These are phyloP conservation scores for Pseudochaenichthys georgianus DNA, from an alignment of 2,797 vertebrate genomes.

Conservation along the genomic window DNA sequence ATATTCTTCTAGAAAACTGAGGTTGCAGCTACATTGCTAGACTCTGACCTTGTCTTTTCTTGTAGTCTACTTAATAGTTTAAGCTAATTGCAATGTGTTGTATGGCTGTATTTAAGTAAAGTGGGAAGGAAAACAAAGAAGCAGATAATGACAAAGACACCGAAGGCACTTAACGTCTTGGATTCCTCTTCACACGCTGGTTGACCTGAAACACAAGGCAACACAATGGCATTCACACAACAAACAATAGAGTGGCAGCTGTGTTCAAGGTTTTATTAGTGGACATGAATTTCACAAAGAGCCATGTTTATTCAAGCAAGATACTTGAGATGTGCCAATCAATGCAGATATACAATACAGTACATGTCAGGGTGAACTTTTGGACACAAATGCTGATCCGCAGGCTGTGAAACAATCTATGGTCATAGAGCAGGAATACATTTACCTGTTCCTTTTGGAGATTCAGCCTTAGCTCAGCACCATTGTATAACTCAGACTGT, in stretches of 20 bases:
- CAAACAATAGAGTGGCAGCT: slow-evolving; percentile 20
- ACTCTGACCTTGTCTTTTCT: slow-evolving; percentile 27
- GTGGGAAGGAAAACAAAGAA: slow-evolving; percentile 5
- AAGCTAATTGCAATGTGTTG: slow-evolving; percentile 7
- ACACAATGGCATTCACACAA: slow-evolving; percentile 31
- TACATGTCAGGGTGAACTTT: slow-evolving; percentile 35
- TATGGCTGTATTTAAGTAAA: not conserved
- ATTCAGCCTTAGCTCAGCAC: slow-evolving; percentile 59
- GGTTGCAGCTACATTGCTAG: not conserved
- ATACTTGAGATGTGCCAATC: slow-evolving; percentile 31
- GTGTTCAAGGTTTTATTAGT: slow-evolving; percentile 61
- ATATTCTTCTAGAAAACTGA: slow-evolving; percentile 1
- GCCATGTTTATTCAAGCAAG: slow-evolving; percentile 18
- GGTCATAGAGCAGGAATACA: slow-evolving; percentile 37
- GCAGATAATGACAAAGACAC: slow-evolving; percentile 29
- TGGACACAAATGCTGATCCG: slow-evolving; percentile 40
- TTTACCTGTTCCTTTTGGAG: not conserved
- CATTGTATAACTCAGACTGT: slow-evolving; percentile 43
- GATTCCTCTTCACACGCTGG: slow-evolving; percentile 1
- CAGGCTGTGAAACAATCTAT: slow-evolving; percentile 28
- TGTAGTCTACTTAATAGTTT: not conserved
- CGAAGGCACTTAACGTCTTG: slow-evolving; percentile 23
- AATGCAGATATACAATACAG: slow-evolving; percentile 43
- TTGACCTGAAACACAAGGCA: slow-evolving; percentile 12
- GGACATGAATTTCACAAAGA: slow-evolving; percentile 46